These are phyloP conservation scores for Neotoxoptera formosana DNA, from an alignment of 1,140 invertebrate species.

Conservation along the genomic window DNA sequence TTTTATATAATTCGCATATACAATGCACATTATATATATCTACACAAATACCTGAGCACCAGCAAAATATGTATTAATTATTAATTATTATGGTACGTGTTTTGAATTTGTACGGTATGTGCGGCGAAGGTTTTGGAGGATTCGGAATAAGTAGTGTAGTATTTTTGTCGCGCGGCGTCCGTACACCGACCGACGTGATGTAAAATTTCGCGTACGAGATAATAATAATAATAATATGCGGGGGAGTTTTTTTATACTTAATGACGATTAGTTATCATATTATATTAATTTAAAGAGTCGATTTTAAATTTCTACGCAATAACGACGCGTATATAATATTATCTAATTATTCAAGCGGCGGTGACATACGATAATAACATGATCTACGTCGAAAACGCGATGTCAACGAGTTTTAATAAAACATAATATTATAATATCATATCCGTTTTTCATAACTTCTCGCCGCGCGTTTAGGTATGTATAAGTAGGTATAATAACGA, in stretches of 20 bases:
- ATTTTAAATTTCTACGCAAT: neutral
- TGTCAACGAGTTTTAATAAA: neutral
- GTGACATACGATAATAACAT: too few species aligned
- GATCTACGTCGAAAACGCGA: neutral
- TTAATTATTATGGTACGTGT: too few species aligned
- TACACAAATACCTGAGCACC: neutral
- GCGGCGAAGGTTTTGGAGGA: neutral
- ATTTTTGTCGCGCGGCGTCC: neutral
- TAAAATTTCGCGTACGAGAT: neutral
- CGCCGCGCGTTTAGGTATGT: neutral
- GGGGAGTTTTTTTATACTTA: neutral
- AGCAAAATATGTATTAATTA: neutral
- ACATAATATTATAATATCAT: neutral
- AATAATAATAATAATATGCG: neutral
- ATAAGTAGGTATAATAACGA: neutral
- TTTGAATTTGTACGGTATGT: too few species aligned
- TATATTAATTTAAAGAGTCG: neutral
- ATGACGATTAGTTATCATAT: neutral
- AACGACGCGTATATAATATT: neutral
- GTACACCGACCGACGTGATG: too few species aligned
- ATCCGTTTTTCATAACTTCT: neutral
- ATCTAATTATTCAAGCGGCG: neutral
- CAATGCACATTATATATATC: neutral
- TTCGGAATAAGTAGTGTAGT: neutral
- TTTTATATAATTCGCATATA: neutral